Base-by-base conservation (phyloP, 2,888 invertebrate species). In the Galerucella nymphaeae region DNA sequence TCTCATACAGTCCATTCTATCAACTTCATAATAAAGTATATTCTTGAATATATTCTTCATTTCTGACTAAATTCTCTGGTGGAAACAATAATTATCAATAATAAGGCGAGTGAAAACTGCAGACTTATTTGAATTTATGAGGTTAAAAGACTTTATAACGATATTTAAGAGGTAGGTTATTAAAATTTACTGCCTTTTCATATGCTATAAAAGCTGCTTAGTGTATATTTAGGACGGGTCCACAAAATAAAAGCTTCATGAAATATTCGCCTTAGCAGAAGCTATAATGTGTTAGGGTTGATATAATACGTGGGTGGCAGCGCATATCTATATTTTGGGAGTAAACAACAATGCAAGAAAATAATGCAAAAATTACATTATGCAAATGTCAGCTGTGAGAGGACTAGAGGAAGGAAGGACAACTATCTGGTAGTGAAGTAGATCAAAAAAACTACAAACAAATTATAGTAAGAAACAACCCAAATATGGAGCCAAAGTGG, bases 71-170 rank as follows among this genome's bases (percentile, higher is more conserved):
- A 30, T 6, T 30, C n/a, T 58, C 30, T 23, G n/a, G n/a, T n/a
- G n/a, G 58, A 30, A 13, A 16, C 30, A 20, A 55, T 30, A 58
- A 58, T 58, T 30, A 30, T 30, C 8, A 41, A 41, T 18, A 62
- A 11, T 5, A 16, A 4, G 30, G n/a, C 13, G 11, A n/a, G 61
- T 42, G 18, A 62, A 42, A 62, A 62, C 18, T 65, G 30, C n/a
- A 55, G n/a, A 41, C 65, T 65, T 38, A 65, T 65, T 65, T 55
- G 55, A 55, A 65, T 65, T 65, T 65, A 65, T 65, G 55, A 55
- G 53, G 50, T 65, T 65, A 65, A 30, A 62, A 41, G 53, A 53
- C 23, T 65, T 55, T 30, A 65, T 55, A 65, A 65, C 13, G 16
- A 53, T 65, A 53, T 53, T 53, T 38, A 53, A 30, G 55, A 38